These are phyloP conservation scores for Phalera bucephala DNA, from an alignment of 2,888 invertebrate genomes.

Conservation along the genomic window DNA sequence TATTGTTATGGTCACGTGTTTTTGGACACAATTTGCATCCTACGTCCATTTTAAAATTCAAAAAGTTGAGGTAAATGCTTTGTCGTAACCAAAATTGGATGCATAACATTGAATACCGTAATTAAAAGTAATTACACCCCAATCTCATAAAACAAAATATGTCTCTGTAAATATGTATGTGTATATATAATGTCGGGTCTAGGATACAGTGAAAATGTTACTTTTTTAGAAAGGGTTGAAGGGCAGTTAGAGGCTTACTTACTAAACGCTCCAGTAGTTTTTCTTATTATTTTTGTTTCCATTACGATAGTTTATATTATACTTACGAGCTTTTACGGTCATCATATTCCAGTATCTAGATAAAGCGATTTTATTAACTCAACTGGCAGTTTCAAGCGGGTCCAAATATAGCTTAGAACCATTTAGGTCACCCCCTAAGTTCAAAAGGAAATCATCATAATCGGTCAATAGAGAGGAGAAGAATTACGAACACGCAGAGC, in stretches of 20 bases:
- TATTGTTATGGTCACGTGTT: slow-evolving; percentile 8
- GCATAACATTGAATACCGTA: slow-evolving; percentile 8
- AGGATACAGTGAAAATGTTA: no score
- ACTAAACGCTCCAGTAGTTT: slow-evolving; percentile 42
- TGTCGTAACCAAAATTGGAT: slow-evolving; percentile 5
- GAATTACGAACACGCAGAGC: no score
- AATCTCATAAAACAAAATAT: slow-evolving; percentile 2
- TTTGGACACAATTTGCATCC: slow-evolving; percentile 7
- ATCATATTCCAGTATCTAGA: neutral
- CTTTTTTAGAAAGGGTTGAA: no score
- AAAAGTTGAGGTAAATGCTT: slow-evolving; percentile 8
- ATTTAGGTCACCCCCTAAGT: no score
- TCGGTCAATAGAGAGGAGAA: no score
- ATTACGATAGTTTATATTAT: slow-evolving; percentile 18
- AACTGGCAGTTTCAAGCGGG: no score
- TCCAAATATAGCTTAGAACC: no score
- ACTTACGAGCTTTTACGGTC: slow-evolving; percentile 4
- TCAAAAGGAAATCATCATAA: no score
- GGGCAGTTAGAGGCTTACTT: no score
- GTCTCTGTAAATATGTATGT: no score
- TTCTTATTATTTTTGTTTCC: slow-evolving; percentile 38
- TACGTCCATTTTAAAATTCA: slow-evolving; percentile 12
- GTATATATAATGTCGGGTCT: no score
- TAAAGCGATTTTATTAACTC: no score
- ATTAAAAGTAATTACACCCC: slow-evolving; percentile 13